Evolutionary conservation across 2,888 invertebrate genomes (phyloP).

Genomic region (Bellardia pandia): DNA sequence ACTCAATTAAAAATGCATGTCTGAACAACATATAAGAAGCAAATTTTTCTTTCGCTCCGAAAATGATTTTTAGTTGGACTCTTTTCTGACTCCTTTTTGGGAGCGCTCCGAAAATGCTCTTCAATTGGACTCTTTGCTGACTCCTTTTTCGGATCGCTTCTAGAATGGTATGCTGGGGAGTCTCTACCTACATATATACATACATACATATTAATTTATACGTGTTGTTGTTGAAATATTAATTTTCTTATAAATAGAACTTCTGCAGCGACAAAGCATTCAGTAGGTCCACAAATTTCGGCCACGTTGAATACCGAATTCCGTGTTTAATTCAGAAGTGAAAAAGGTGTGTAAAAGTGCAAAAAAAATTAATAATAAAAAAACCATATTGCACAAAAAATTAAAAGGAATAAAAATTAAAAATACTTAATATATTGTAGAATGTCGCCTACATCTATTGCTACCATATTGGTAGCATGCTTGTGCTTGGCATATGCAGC

Average conservation of each 20-base stretch:
- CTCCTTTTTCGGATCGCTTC: no score
- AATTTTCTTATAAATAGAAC: constrained; percentile 73
- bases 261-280: constrained; percentile 52
- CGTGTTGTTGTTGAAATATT: background rate
- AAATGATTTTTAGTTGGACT: no score
- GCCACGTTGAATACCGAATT: constrained; percentile 20
- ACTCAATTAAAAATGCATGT: no score
- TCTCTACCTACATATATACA: background rate
- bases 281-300: constrained; percentile 73
- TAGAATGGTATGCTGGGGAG: no score
- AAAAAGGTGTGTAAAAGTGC: constrained; percentile 21
- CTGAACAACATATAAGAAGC: no score
- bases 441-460: constrained; percentile 58
- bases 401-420: background rate
- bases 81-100: no score
- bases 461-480: constrained; percentile 74
- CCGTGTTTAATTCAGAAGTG: constrained; percentile 10
- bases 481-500: constrained; percentile 72
- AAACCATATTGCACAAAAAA: background rate
- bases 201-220: background rate
- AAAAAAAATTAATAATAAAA: background rate
- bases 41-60: no score
- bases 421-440: background rate
- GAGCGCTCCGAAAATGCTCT: no score
- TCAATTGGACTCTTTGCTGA: no score